A percentile compares a stretch with the other conserved stretches of the same genome.
Conservation (phyloP, 2,888 invertebrate genomes). For the Pheosia tremula region DNA sequence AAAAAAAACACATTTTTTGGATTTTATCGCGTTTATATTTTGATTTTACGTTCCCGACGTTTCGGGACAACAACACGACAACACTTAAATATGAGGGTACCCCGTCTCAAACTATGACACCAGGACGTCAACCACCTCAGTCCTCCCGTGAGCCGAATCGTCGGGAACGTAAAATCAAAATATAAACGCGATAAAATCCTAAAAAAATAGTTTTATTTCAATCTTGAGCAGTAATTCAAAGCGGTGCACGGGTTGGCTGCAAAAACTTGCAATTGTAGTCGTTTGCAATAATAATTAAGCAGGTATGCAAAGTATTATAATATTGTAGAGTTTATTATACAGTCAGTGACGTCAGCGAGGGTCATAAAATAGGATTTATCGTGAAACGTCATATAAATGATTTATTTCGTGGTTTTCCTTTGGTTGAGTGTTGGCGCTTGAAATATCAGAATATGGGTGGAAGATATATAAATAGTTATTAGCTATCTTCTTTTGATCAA, state of each 20-base stretch:
- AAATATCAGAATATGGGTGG: constrained; percentile 6
- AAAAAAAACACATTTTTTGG: no score
- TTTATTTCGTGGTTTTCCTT: constrained; percentile 56
- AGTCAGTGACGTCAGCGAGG: constrained; percentile 43
- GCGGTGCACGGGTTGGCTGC: neutral
- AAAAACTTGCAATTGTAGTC: constrained; percentile 5
- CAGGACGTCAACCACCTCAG: no score
- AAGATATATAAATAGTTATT: neutral
- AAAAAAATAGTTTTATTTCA: neutral
- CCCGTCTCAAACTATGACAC: no score
- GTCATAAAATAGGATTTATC: constrained; percentile 50
- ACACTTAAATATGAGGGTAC: no score
- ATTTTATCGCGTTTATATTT: no score
- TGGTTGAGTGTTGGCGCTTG: constrained; percentile 3
- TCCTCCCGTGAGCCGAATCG: no score
- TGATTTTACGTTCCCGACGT: no score
- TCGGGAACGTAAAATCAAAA: no score
- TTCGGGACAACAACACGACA: no score
- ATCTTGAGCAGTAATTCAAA: neutral
- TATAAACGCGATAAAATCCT: no score
- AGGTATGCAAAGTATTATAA: constrained; percentile 17
- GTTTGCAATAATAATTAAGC: constrained; percentile 14
- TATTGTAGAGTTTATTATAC: constrained; percentile 29
- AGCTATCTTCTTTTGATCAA: no score
- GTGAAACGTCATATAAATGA: constrained; percentile 39